Conservation (phyloP, 1,140 invertebrate species). For the Whitmania pigra region DNA sequence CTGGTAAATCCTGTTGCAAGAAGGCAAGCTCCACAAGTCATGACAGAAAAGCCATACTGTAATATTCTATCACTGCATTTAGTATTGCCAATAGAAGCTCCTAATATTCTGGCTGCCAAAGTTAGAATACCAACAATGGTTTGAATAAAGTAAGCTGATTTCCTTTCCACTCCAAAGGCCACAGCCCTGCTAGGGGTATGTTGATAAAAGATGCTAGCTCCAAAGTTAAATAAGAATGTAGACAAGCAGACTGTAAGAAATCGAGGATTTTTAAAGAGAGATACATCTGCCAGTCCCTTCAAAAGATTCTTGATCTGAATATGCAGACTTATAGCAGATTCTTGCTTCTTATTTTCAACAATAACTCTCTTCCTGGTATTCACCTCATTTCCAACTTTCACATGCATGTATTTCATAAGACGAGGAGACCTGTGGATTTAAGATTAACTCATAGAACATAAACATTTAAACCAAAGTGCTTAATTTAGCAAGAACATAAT, state of each 20-base stretch:
- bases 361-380: not conserved
- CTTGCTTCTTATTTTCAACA: not conserved
- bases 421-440: not conserved
- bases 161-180: slow-evolving; percentile 5
- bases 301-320: not conserved
- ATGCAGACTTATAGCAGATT: not conserved
- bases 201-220: slow-evolving; percentile 8
- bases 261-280: slow-evolving; percentile 2
- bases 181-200: slow-evolving; percentile 13
- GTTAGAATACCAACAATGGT: not conserved
- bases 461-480: too few species aligned
- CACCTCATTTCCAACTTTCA: not conserved
- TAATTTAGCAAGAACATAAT: too few species aligned
- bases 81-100: slow-evolving; percentile 6
- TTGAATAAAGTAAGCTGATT: not conserved
- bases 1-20: not conserved
- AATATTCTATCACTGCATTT: slow-evolving; percentile 13
- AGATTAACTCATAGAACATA: not conserved
- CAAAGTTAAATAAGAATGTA: slow-evolving; percentile 6
- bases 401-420: not conserved
- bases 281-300: not conserved
- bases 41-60: slow-evolving; percentile 5
- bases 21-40: not conserved
- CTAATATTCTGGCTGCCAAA: slow-evolving; percentile 4
- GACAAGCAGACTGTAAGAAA: not conserved